Evolutionary conservation across 1,140 invertebrate genomes (phyloP), one percentile per base, ranked within the genome.

Genomic region (Leptinotarsa defecta): DNA sequence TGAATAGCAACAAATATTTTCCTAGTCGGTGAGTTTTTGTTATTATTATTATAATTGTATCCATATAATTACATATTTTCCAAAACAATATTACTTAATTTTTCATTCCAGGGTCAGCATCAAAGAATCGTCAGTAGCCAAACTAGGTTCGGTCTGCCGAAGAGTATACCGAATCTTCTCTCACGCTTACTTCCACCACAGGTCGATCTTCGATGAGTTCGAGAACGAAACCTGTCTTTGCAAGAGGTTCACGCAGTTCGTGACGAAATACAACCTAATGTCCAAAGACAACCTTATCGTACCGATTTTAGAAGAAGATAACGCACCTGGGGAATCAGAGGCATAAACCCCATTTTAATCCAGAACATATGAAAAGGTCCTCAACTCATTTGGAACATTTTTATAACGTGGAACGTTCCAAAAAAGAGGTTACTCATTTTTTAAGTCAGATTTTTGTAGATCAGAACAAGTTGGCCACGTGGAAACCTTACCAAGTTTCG

Each of bases 1-100:
- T 99, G 48, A 99, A 99, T 88, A 98, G 96, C 86, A 99, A 99
- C 87, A 99, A 99, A 91, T 99, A 99, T 88, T 99, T 99, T 88
- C 98, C 98, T 76, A 99, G 97, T 92, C 94, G 98, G 96, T 95
- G 88, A 74, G 76, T 78, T 27, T n/a, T 24, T 34, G 6, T 34
- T 8, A 22, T 24, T 24, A 24, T 24, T 6, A 34, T 34, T 8
- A 6, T 34, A 34, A 8, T 34, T 34, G 8, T 34, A 6, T 34
- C 6, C 8, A 34, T 34, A 11, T 8, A 11, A 34, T 34, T 34
- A 2, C 8, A 34, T 34, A 34, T 34, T 34, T 34, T 34, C 34
- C 34, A 11, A 34, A 34, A 34, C 6, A 34, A 34, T 34, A 34
- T 34, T 34, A 34, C 8, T 34, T 48, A 0, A 61, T 76, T 80